Evolutionary conservation across 2,888 invertebrate genomes (phyloP).

Genomic region (Augochlorella aurata): DNA sequence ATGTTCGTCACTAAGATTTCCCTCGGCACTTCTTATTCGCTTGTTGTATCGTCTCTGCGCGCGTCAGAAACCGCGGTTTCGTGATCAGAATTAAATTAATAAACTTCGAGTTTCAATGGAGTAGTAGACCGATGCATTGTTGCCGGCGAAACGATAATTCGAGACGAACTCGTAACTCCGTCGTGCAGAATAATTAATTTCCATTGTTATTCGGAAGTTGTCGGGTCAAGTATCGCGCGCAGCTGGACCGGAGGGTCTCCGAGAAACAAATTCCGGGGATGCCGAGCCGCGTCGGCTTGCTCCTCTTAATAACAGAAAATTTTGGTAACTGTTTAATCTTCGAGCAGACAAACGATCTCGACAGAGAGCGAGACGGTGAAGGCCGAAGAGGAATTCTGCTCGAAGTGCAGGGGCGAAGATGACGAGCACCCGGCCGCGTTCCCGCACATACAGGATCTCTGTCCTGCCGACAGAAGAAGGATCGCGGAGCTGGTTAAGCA

Average conservation of each 20-base stretch:
- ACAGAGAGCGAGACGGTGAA: constrained; percentile 60
- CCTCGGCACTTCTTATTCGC: too few species aligned
- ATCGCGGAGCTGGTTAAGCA: constrained; percentile 69
- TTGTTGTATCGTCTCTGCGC: too few species aligned
- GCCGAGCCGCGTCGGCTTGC: not conserved
- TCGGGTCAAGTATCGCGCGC: not conserved
- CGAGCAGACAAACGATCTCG: constrained; percentile 58
- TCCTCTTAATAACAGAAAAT: constrained; percentile 28
- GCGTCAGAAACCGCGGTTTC: not conserved
- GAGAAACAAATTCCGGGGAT: not conserved
- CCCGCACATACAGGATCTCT: constrained; percentile 69
- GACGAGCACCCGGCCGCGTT: constrained; percentile 36
- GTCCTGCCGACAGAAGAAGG: constrained; percentile 68
- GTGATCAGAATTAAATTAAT: not conserved
- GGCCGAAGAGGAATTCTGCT: constrained; percentile 57
- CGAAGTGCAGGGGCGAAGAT: constrained; percentile 58
- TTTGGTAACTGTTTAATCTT: constrained; percentile 53
- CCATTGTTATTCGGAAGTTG: not conserved
- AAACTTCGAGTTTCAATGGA: not conserved
- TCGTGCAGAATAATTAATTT: not conserved
- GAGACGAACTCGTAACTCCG: not conserved
- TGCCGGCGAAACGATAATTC: not conserved
- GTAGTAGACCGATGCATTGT: not conserved
- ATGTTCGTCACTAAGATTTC: too few species aligned
- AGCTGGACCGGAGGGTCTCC: not conserved